Base-by-base conservation (phyloP, 92 coral and sea anemone species). In the Zoanthus sansibaricus region DNA sequence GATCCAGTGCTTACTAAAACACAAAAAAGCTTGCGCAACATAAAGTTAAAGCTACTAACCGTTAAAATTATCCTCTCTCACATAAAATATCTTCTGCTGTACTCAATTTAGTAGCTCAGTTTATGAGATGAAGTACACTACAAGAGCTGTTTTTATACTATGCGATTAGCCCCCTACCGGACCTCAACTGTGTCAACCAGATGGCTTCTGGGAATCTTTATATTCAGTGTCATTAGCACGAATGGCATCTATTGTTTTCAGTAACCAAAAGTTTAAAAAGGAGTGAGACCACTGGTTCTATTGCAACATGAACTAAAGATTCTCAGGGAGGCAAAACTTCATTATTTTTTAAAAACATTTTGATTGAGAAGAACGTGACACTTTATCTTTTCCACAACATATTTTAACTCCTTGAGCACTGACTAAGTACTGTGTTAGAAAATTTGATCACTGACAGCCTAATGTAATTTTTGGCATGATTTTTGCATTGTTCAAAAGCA, bases 171-270 rank as follows among this genome's bases (percentile, higher is more conserved):
- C 85, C 85, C 85, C 85, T 46, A 80, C 73, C 55, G 75, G 56
- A 47, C 56, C 21, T 68, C 58, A 42, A 59, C 83, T 45, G 58
- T 2, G 85, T 80, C 59, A 64, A 66, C 61, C 75, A 64, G 73
- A 80, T 64, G 75, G 75, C 44, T 80, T 62, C 21, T 79, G 84
- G 84, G 84, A 61, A 45, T 4, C 84, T 79, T 69, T 44, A 20
- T 44, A 44, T 45, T 67, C 82, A 69, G 61, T 87, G 93, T 87
- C 91, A 87, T 71, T 54, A 86, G 25, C 76, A 73, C 79, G 68
- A 70, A 80, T 90, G 93, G 86, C 91, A 90, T 47, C 91, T 78
- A 90, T 87, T 82, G 91, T 90, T 82, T 76, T 82, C 86, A 17
- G 56, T 68, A 52, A 66, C 78, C 49, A 82, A 69, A 87, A 82